Conservation (phyloP, 2,113 vertebrate species). For the Corynorhinus townsendii region DNA sequence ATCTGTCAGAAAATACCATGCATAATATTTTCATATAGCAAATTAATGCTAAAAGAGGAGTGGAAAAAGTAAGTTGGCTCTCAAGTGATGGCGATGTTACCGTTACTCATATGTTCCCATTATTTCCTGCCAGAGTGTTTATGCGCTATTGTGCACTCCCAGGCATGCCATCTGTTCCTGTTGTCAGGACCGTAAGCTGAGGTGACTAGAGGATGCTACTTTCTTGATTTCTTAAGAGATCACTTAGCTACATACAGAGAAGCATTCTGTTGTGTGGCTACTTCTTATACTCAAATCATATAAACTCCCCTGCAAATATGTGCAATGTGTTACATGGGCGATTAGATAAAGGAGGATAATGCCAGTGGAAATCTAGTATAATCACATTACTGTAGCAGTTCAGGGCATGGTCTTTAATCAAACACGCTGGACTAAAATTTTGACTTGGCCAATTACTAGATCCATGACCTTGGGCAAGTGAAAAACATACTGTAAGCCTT, state of each 20-base stretch:
- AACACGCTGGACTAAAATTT: neutral
- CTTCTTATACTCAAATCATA: slow-evolving; percentile 8
- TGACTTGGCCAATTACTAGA: neutral
- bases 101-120: neutral
- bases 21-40: neutral
- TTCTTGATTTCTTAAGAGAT: slow-evolving; percentile 34
- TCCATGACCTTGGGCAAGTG: slow-evolving; percentile 21
- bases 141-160: neutral
- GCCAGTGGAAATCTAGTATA: neutral
- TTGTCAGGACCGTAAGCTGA: neutral
- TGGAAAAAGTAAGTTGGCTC: neutral
- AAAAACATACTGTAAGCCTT: neutral
- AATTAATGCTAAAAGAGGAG: neutral
- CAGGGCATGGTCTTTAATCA: neutral
- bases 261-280: slow-evolving; percentile 24
- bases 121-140: neutral
- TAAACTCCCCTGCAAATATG: neutral
- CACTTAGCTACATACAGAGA: slow-evolving; percentile 29
- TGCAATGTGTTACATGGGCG: neutral
- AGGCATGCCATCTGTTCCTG: slow-evolving; percentile 19
- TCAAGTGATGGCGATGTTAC: neutral
- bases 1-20: neutral
- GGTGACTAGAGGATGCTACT: neutral
- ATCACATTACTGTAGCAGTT: neutral
- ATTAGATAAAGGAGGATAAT: neutral